phyloP scores from a whole-genome alignment of 1,140 invertebrate species.

The Paracyclopina nana region DNA sequence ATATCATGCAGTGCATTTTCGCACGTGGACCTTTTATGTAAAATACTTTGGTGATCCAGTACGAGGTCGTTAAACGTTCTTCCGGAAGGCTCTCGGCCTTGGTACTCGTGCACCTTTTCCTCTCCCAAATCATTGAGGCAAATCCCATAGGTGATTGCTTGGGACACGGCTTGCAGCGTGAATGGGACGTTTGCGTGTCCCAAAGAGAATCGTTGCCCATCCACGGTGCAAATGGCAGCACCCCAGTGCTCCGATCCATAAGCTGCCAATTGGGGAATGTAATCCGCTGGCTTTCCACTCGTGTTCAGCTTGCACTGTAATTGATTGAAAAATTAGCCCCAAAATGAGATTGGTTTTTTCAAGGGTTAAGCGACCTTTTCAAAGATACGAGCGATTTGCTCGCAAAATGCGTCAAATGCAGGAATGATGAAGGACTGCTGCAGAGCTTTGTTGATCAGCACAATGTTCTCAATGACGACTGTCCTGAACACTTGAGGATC shows the following conservation, averaged over 20 bases:
- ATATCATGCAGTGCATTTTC: too few relatives aligned
- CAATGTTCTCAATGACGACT: not conserved
- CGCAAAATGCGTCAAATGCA: not conserved
- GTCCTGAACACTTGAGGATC: not conserved
- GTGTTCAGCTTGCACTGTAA: too few relatives aligned
- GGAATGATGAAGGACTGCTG: not conserved
- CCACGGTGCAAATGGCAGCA: slow-evolving; percentile 72
- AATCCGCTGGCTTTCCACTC: too few relatives aligned
- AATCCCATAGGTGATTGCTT: slow-evolving; percentile 82
- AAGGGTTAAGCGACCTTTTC: too few relatives aligned
- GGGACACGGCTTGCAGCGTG: slow-evolving; percentile 85
- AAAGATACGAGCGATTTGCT: not conserved
- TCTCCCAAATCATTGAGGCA: slow-evolving; percentile 71
- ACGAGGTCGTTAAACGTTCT: slow-evolving; percentile 90
- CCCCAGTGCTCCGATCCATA: slow-evolving; percentile 85
- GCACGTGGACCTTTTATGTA: too few relatives aligned
- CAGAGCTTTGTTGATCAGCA: not conserved
- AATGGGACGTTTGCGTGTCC: slow-evolving; percentile 83
- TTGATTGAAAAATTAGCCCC: not conserved
- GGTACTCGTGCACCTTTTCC: slow-evolving; percentile 82
- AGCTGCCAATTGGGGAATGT: too few relatives aligned
- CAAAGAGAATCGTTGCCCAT: slow-evolving; percentile 79
- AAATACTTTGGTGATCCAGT: slow-evolving; percentile 63
- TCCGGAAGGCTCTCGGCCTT: slow-evolving; percentile 88
- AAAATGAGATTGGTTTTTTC: too few relatives aligned